Evolutionary conservation across 2,888 invertebrate genomes (phyloP).

Genomic region (Ormia ochracea): DNA sequence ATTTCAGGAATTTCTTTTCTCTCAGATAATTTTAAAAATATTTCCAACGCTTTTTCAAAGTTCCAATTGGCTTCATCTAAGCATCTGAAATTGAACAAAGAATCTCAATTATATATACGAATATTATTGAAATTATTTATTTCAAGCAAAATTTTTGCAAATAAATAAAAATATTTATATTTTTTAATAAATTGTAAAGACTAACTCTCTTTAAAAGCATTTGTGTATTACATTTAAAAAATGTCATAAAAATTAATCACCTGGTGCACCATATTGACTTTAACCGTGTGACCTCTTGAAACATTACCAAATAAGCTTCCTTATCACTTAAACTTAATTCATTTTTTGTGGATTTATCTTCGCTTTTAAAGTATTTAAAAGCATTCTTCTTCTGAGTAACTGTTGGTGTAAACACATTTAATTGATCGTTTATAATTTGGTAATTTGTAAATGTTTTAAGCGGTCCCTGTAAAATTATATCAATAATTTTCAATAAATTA

Average conservation of each 20-base stretch:
- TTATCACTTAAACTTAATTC: constrained; percentile 66
- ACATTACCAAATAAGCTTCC: constrained; percentile 69
- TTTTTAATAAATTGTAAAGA: no score
- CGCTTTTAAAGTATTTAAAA: constrained; percentile 67
- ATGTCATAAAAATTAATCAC: constrained; percentile 20
- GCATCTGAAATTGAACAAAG: constrained; percentile 63
- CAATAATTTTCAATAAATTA: not conserved
- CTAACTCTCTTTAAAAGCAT: not conserved
- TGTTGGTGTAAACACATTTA: constrained; percentile 70
- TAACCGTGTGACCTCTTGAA: constrained; percentile 70
- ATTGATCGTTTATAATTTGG: constrained; percentile 71
- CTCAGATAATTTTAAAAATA: constrained; percentile 65
- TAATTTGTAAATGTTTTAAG: constrained; percentile 64
- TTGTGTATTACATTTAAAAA: not conserved
- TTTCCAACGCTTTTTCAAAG: constrained; percentile 66
- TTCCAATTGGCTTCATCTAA: constrained; percentile 72
- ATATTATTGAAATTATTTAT: not conserved
- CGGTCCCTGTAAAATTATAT: constrained; percentile 66
- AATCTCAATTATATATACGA: no score
- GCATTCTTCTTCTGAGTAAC: constrained; percentile 65
- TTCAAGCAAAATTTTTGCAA: not conserved
- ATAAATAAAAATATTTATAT: not conserved
- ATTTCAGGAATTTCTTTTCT: constrained; percentile 67
- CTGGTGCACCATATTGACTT: constrained; percentile 72
- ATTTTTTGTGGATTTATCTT: constrained; percentile 21